Conservation (phyloP, 2,113 vertebrate species). For the Leuciscus idus region DNA sequence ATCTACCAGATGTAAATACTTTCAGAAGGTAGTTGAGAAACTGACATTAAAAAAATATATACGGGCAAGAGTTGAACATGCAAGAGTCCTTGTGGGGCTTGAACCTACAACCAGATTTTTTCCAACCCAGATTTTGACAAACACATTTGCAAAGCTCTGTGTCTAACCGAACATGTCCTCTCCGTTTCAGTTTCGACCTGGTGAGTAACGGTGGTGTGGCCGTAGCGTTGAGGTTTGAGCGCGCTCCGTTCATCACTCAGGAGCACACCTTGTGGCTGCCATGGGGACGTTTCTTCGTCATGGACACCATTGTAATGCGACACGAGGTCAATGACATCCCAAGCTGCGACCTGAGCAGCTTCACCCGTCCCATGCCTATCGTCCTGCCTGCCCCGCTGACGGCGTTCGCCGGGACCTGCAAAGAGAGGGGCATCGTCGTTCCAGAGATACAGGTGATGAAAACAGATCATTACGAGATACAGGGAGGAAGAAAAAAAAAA, state of each 20-base stretch:
- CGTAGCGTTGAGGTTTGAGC: slow-evolving; percentile 89
- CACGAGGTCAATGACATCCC: slow-evolving; percentile 98
- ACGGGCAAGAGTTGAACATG: neutral
- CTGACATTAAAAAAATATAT: neutral
- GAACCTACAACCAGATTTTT: neutral
- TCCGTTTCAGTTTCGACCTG: slow-evolving; percentile 89
- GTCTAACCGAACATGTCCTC: slow-evolving; percentile 22
- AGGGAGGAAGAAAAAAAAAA: neutral
- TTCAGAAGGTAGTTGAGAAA: neutral
- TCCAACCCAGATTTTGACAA: neutral
- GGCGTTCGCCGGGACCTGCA: slow-evolving; percentile 89
- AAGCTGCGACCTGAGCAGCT: slow-evolving; percentile 97
- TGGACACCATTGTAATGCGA: slow-evolving; percentile 98
- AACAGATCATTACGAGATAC: neutral
- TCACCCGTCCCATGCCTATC: slow-evolving; percentile 88
- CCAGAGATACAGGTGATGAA: slow-evolving; percentile 94
- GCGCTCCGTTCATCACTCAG: slow-evolving; percentile 96
- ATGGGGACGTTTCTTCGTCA: slow-evolving; percentile 97
- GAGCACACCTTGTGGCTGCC: slow-evolving; percentile 97
- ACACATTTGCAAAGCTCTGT: neutral
- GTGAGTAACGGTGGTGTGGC: slow-evolving; percentile 93
- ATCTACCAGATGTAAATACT: neutral
- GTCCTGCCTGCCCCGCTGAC: slow-evolving; percentile 91
- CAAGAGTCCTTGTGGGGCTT: neutral
- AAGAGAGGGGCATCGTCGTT: slow-evolving; percentile 85